These are phyloP conservation scores for Dallia pectoralis DNA, from an alignment of 2,797 vertebrate species.

Conservation along the genomic window DNA sequence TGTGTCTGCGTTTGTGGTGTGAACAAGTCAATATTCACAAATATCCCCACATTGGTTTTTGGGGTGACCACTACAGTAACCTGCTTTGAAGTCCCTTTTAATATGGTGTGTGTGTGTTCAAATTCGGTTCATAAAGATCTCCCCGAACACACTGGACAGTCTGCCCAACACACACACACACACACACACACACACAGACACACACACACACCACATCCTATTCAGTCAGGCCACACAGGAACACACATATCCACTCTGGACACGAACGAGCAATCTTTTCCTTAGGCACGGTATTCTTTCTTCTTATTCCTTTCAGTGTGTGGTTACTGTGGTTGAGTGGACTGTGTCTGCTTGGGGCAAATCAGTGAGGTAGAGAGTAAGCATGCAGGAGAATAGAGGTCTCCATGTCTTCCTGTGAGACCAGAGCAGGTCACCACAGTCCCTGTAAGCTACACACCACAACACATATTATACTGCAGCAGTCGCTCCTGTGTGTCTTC, in stretches of 20 bases:
- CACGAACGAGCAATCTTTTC: neutral
- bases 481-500: neutral
- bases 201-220: neutral
- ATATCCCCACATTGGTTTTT: too few species aligned
- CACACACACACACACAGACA: too few species aligned
- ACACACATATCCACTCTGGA: neutral
- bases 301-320: neutral
- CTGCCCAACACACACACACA: neutral
- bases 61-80: too few species aligned
- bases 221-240: neutral
- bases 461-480: neutral
- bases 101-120: neutral
- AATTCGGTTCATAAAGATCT: neutral
- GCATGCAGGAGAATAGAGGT: neutral
- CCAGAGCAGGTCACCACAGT: slow-evolving; percentile 2
- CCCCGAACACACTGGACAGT: neutral
- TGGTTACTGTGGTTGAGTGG: neutral
- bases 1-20: too few species aligned
- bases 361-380: neutral
- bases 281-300: neutral
- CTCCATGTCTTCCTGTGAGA: slow-evolving; percentile 1
- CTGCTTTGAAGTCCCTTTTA: too few species aligned
- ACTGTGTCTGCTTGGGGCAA: neutral
- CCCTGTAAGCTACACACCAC: neutral
- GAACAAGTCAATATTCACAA: too few species aligned